Evolutionary conservation across 2,888 invertebrate species (phyloP).

Genomic region (Lasioglossum calceatum): DNA sequence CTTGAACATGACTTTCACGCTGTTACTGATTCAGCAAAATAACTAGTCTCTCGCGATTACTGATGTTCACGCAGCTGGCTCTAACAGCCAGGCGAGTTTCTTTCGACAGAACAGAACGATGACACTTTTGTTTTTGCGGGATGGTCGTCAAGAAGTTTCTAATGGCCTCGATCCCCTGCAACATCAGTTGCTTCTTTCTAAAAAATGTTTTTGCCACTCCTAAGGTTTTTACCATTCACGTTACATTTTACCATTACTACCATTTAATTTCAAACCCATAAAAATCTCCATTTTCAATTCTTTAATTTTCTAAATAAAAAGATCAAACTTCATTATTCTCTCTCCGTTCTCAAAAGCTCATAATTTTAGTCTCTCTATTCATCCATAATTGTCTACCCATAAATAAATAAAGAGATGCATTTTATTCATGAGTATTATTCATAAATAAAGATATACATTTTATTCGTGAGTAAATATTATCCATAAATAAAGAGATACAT

Average conservation of each 20-base stretch:
- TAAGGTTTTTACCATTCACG: no score
- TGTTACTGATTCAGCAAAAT: constrained; percentile 23
- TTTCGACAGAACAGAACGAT: constrained; percentile 18
- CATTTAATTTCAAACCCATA: no score
- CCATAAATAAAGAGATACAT: no score
- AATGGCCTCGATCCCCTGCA: constrained; percentile 16
- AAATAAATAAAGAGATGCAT: no score
- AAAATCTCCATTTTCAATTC: no score
- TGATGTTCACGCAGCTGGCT: constrained; percentile 34
- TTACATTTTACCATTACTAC: no score
- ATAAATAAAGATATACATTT: not conserved
- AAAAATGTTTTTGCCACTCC: not conserved
- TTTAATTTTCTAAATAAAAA: not conserved
- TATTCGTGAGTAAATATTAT: not conserved
- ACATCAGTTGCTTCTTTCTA: not conserved
- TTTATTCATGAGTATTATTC: no score
- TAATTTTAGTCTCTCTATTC: not conserved
- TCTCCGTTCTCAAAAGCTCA: not conserved
- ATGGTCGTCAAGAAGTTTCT: constrained; percentile 29
- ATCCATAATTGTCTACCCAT: not conserved
- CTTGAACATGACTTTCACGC: constrained; percentile 44
- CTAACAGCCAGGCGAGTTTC: constrained; percentile 9
- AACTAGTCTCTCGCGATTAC: constrained; percentile 15
- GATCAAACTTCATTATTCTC: not conserved
- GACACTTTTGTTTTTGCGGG: constrained; percentile 20